Evolutionary conservation across 2,888 invertebrate genomes (phyloP).

Genomic region (Euplagia quadripunctaria): DNA sequence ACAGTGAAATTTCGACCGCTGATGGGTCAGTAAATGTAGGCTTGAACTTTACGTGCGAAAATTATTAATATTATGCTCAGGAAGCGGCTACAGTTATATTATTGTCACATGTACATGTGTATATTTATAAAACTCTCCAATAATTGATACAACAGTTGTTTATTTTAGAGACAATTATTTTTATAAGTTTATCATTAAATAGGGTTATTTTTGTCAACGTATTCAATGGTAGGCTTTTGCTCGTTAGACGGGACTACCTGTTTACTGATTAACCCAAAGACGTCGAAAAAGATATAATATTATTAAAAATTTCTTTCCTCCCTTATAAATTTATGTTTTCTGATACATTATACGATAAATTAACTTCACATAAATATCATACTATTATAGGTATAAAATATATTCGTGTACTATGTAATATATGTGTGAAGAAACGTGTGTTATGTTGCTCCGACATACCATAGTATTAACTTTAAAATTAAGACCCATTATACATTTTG

Average conservation of each 20-base stretch:
- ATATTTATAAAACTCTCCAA: neutral
- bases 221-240: neutral
- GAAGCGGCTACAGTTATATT: neutral
- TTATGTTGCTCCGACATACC: no score
- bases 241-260: neutral
- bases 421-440: no score
- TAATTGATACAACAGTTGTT: neutral
- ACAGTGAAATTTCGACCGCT: neutral
- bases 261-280: neutral
- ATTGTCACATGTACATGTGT: neutral
- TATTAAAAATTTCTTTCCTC: neutral
- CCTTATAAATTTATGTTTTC: no score
- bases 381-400: no score
- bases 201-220: no score
- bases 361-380: no score
- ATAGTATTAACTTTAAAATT: no score
- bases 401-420: no score
- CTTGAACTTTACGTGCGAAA: neutral
- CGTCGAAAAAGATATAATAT: neutral
- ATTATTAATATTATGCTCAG: no score
- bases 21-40: neutral
- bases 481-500: no score
- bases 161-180: neutral
- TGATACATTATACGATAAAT: no score
- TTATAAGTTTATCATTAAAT: no score